A percentile compares a stretch with the other conserved stretches of the same genome.
These are phyloP conservation scores for Semibalanus balanoides DNA, from an alignment of 1,140 invertebrate species.

Conservation along the genomic window DNA sequence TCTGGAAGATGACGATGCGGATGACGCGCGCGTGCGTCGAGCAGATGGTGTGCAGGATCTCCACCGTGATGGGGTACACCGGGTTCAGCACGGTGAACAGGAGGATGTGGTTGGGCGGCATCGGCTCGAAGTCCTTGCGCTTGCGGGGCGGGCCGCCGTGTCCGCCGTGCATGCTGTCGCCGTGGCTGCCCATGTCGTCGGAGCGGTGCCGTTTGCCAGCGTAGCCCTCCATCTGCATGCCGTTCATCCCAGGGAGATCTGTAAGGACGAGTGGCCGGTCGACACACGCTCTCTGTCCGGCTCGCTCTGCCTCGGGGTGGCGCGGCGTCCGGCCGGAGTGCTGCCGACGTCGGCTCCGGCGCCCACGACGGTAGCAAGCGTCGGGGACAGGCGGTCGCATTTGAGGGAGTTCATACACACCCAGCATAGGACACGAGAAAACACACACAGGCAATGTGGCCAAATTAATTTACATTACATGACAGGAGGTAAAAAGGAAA, in stretches of 20 bases:
- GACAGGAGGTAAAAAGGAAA: too few relatives aligned
- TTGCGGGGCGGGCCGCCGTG: constrained; percentile 1
- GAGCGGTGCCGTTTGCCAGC: not conserved
- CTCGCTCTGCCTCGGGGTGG: not conserved
- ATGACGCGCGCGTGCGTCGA: constrained; percentile 36
- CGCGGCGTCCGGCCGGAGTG: not conserved
- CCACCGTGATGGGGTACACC: constrained; percentile 41
- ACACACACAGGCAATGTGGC: too few relatives aligned
- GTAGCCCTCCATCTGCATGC: not conserved
- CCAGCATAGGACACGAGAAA: too few relatives aligned
- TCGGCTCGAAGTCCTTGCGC: not conserved
- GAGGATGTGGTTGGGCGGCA: constrained; percentile 29
- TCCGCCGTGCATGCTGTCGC: not conserved
- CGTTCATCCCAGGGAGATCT: not conserved
- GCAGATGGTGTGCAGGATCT: constrained; percentile 41
- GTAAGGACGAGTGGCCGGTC: not conserved
- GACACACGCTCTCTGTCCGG: not conserved
- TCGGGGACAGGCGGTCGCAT: too few relatives aligned
- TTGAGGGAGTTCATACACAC: too few relatives aligned
- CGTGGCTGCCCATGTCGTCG: constrained; percentile 3
- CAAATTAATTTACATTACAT: too few relatives aligned
- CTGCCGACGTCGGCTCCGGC: not conserved
- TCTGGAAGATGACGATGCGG: constrained; percentile 42
- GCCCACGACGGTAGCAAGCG: not conserved
- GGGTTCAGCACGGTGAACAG: constrained; percentile 37